Evolutionary conservation across 37 sponge, comb jelly and placozoan genomes (phyloP), one percentile per base, ranked within the genome.

Genomic region (Geodia barretti): DNA sequence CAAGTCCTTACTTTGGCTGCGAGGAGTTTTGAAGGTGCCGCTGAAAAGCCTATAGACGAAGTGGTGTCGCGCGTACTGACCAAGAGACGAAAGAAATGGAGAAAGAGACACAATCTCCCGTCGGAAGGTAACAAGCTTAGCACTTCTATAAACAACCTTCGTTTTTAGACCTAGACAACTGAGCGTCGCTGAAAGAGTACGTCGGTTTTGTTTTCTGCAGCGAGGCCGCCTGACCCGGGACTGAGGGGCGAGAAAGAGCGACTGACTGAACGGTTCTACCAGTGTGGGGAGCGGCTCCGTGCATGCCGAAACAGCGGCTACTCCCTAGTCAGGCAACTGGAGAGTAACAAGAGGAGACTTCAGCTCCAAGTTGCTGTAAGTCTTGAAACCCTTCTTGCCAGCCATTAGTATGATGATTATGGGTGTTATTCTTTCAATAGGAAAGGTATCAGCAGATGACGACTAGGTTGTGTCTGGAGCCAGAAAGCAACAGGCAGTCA

Each of bases 61-160:
- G 29, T 70, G 33, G 36, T 82, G 7, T 59, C 29, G 43, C 62
- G 71, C 21, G 32, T 82, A 7, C 39, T 72, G 61, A 39, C 0
- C 37, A 72, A 73, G 58, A 82, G 82, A 72, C 42, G 42, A 31
- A 39, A 28, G 34, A 82, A 82, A 61, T 82, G 73, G 73, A 60
- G 73, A 28, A 72, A 62, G 58, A 72, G 64, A 60, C 73, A 82
- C 7, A 61, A 61, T 9, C 43, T 37, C 21, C 58, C 35, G 21
- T 11, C 70, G 4, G 28, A 39, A 31, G 69, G 68, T 79, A 42
- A 43, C 47, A 37, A 28, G 31, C 33, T 3, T 75, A 29, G 20
- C 35, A 37, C 7, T 29, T n/a, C n/a, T n/a, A n/a, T n/a, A n/a
- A n/a, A n/a, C n/a, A n/a, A n/a, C n/a, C n/a, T n/a, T n/a, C n/a